A percentile compares a stretch with the other conserved stretches of the same genome.
Evolutionary conservation across 1,140 invertebrate genomes (phyloP).

Genomic region (Drosophila azteca): DNA sequence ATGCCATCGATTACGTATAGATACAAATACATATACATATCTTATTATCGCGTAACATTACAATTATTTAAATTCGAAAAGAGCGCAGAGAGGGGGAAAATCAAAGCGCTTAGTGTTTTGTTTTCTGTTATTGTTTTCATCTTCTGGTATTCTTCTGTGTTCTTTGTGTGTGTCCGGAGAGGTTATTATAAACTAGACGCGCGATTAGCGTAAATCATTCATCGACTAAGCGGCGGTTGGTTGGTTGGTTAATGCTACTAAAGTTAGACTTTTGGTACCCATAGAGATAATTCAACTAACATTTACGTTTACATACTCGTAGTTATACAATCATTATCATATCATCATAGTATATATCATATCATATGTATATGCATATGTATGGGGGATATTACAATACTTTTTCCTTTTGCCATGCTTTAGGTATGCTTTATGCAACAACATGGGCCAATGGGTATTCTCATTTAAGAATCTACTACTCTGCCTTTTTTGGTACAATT

Average conservation of each 20-base stretch:
- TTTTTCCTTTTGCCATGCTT: constrained; percentile 28
- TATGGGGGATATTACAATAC: constrained; percentile 64
- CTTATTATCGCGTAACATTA: constrained; percentile 65
- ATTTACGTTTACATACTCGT: constrained; percentile 6
- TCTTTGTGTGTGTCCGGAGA: constrained; percentile 5
- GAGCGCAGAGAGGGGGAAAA: constrained; percentile 59
- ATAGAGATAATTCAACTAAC: constrained; percentile 65
- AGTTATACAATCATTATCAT: constrained; percentile 32
- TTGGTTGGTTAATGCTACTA: constrained; percentile 53
- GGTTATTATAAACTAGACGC: constrained; percentile 31
- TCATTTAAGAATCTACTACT: constrained; percentile 35
- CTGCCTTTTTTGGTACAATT: constrained; percentile 69
- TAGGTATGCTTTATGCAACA: constrained; percentile 9
- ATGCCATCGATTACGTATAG: constrained; percentile 32
- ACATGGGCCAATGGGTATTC: too few species aligned
- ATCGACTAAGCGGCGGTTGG: constrained; percentile 41
- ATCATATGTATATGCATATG: constrained; percentile 21
- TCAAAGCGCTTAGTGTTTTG: constrained; percentile 72
- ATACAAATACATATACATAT: constrained; percentile 38
- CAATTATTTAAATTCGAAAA: constrained; percentile 80
- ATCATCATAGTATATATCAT: neutral
- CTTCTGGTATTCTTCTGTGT: too few species aligned
- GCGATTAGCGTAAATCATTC: constrained; percentile 52
- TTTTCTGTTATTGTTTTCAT: constrained; percentile 16
- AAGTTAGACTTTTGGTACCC: constrained; percentile 73